Conservation (phyloP, 2,888 invertebrate species). For the Helleia helle region DNA sequence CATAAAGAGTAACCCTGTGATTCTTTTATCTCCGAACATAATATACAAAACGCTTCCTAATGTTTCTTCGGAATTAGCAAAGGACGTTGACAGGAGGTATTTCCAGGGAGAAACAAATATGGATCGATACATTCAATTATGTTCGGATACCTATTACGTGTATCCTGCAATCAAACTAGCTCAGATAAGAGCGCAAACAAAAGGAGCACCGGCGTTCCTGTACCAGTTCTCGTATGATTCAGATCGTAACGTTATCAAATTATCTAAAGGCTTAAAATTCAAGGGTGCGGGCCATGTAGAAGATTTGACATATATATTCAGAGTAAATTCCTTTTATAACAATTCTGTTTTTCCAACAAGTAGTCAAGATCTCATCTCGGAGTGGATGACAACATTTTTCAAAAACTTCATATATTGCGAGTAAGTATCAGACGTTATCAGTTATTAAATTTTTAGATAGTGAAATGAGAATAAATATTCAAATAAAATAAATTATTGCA, state of each 20-base stretch:
- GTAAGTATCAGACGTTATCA: slow-evolving; percentile 29
- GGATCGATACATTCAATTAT: slow-evolving; percentile 36
- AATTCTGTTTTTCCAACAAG: too few species aligned
- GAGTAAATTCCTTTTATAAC: slow-evolving; percentile 34
- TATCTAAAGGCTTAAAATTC: slow-evolving; percentile 38
- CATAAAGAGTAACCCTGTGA: slow-evolving; percentile 29
- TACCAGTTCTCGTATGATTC: slow-evolving; percentile 71
- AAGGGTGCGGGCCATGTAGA: slow-evolving; percentile 75
- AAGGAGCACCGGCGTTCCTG: slow-evolving; percentile 57
- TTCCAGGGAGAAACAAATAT: slow-evolving; percentile 32
- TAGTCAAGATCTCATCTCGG: too few species aligned
- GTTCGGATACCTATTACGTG: slow-evolving; percentile 41
- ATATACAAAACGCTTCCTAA: slow-evolving; percentile 29
- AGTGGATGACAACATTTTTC: slow-evolving; percentile 41
- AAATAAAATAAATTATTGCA: too few species aligned
- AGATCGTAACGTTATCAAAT: slow-evolving; percentile 56
- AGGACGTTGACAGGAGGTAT: slow-evolving; percentile 33
- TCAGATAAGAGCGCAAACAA: slow-evolving; percentile 25
- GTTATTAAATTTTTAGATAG: too few species aligned
- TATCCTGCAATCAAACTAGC: slow-evolving; percentile 46
- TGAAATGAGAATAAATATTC: too few species aligned
- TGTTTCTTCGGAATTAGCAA: slow-evolving; percentile 24
- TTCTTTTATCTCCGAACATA: slow-evolving; percentile 31
- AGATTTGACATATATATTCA: slow-evolving; percentile 72
- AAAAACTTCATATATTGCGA: slow-evolving; percentile 41